Conservation (phyloP, 2,113 vertebrate species). For the Nibea coibor region DNA sequence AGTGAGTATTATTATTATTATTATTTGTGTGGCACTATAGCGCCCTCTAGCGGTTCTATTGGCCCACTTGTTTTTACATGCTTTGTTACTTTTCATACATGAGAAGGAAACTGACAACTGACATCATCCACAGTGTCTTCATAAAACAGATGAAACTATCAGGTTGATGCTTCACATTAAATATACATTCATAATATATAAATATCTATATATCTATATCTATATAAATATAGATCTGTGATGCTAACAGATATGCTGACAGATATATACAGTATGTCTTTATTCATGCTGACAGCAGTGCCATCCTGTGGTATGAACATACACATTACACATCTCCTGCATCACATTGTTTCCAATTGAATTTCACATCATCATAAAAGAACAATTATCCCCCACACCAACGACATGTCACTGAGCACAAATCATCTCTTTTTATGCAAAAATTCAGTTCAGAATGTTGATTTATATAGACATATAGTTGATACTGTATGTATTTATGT, state of each 20-base stretch:
- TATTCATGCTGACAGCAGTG: slow-evolving; percentile 1
- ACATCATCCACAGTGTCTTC: background rate
- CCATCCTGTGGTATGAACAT: slow-evolving; percentile 48
- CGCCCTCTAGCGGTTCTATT: too few species aligned
- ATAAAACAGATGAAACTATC: background rate
- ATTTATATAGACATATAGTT: background rate
- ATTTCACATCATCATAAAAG: background rate
- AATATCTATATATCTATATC: too few species aligned
- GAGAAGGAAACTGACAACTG: background rate
- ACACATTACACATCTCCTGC: background rate
- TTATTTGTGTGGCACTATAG: too few species aligned
- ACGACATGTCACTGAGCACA: background rate
- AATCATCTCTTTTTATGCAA: background rate
- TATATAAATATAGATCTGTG: too few species aligned
- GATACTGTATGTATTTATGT: background rate
- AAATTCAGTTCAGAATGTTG: background rate
- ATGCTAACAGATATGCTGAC: background rate
- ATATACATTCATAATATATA: background rate
- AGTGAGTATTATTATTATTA: too few species aligned
- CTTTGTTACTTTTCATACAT: background rate
- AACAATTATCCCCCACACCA: background rate
- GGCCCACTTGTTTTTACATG: background rate
- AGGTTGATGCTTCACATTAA: background rate
- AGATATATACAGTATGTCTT: background rate
- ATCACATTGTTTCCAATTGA: background rate